Base-by-base conservation (phyloP, 2,888 invertebrate species). In the Catocala nupta region DNA sequence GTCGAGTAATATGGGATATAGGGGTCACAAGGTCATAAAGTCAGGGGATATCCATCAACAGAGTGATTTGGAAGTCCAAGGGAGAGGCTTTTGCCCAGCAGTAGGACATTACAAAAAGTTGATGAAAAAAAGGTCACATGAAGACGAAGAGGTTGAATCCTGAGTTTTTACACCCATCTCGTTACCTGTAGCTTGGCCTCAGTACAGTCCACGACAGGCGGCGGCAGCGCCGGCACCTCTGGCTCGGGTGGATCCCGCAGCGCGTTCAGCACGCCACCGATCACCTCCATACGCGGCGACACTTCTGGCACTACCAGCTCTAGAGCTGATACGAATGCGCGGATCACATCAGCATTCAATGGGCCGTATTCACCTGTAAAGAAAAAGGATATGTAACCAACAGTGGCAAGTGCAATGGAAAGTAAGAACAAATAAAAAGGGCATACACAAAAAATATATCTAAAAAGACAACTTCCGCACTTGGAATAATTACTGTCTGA, bases 241-340 rank as follows among this genome's bases (percentile, higher is more conserved):
- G 76, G 80, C 13, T 93, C 93, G 3, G 89, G 93, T 8, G 96
- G 95, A 71, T 96, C 95, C 0, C 95, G 86, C 49, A 96, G 88
- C 6, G 96, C 93, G 1, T 94, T 88, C 47, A 96, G 90, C 5
- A 95, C 90, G 45, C 95, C 95, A 34, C 90, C 91, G 47, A 96
- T 82, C 60, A 95, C 87, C 60, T 93, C 93, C 66, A 96, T 86
- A 5, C 96, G 91, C 0, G 82, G 81, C 0, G 89, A 78, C 53
- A 92, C 87, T 5, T 94, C 94, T 0, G 92, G 87, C 1, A 93
- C 78, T 0, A 93, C 91, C 54, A 93, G 73, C 53, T 91, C 90
- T 1, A 94, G 71, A 0, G 93, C 91, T 0, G 81, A 81, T 11
- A 93, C 93, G 68, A 93, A 88, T 1, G 91, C 90, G 10, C 91